Base-by-base conservation (phyloP, 1,140 invertebrate genomes). In the Littorina saxatilis region DNA sequence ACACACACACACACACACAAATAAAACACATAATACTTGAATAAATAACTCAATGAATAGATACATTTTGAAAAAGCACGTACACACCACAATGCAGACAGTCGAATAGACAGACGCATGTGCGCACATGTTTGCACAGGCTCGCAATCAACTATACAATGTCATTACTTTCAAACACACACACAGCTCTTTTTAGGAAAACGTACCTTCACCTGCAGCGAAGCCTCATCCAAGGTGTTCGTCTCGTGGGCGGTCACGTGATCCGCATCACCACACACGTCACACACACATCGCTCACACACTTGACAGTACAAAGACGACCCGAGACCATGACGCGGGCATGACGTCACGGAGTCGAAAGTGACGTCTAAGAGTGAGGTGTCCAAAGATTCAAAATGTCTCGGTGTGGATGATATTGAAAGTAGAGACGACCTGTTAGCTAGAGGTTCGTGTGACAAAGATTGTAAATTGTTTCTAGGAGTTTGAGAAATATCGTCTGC, bases 261-360 rank as follows among this genome's bases (percentile, higher is more conserved):
- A n/a, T 47, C 70, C 35, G 17, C 40, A 29, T 50, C 43, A 27
- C 40, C 70, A 23, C 70, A 73, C 70, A 50, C 39, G 70, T 73
- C 70, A 73, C 70, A 73, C 63, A 73, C 70, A 15, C 70, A 73
- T 7, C 70, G 70, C 40, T 73, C 11, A 32, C 70, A 73, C 23
- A 15, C 70, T 13, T 50, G 70, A 29, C 70, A 73, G 40, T 73
- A 73, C 40, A 47, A 20, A 1, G 70, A 73, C 23, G 70, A 7
- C 70, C n/a, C 70, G 1, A n/a, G 27, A 23, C 70, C 70, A 43
- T 73, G 70, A 73, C 70, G 43, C 2, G 70, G 37, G 27, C 70
- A 73, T 52, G 70, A 73, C 70, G 70, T 47, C 66, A 68, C 66
- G 23, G 66, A 68, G 13, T 68, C 66, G 17, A 35, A 23, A 35